Evolutionary conservation across 2,888 invertebrate species (phyloP).

Genomic region (Poecilobothrus nobilitatus): DNA sequence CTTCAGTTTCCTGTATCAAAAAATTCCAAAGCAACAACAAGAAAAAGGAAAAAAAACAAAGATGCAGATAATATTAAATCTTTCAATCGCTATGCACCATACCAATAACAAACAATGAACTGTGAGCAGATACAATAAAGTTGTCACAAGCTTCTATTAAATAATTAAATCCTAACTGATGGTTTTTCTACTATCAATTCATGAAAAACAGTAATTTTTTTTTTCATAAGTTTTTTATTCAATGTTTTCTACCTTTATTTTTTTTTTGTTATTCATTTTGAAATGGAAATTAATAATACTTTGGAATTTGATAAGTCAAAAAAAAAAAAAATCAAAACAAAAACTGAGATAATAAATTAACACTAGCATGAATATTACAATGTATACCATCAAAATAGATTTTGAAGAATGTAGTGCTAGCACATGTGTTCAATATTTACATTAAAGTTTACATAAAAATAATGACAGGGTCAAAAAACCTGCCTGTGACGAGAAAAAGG

Average conservation of each 20-base stretch:
- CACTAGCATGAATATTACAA: too few relatives aligned
- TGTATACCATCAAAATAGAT: too few relatives aligned
- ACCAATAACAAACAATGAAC: too few relatives aligned
- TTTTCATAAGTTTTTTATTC: background rate
- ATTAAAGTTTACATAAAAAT: too few relatives aligned
- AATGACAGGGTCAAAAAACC: too few relatives aligned
- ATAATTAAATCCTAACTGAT: background rate
- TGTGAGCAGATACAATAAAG: background rate
- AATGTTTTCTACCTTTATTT: background rate
- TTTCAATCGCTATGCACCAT: too few relatives aligned
- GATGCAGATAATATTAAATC: background rate
- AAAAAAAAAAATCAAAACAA: too few relatives aligned
- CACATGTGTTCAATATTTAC: too few relatives aligned
- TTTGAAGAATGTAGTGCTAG: too few relatives aligned
- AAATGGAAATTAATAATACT: background rate
- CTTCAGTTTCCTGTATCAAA: background rate
- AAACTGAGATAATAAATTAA: too few relatives aligned
- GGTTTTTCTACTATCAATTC: background rate
- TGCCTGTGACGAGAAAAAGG: too few relatives aligned
- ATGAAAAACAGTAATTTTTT: too few relatives aligned
- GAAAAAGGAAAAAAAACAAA: background rate
- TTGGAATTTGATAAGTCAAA: background rate
- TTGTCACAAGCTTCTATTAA: background rate
- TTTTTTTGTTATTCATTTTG: background rate
- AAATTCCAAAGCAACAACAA: background rate